These are phyloP conservation scores for Chaetodon auriga DNA, from an alignment of 2,113 vertebrate genomes.

Conservation along the genomic window DNA sequence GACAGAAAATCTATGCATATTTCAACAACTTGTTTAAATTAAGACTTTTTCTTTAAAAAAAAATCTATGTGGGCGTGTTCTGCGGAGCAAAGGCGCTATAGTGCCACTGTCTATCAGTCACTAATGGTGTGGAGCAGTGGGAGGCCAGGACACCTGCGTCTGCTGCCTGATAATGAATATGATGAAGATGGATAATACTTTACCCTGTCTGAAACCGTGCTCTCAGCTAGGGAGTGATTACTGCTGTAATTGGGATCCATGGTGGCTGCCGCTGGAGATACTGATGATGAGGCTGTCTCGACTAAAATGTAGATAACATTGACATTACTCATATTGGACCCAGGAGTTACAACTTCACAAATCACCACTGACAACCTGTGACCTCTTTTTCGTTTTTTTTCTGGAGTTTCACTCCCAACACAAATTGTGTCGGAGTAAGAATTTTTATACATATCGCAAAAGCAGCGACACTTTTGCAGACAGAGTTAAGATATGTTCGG, in stretches of 20 bases:
- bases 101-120: constrained; percentile 70
- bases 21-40: constrained; percentile 32
- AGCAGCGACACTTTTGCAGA: neutral
- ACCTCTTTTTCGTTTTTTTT: constrained; percentile 10
- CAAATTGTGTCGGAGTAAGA: neutral
- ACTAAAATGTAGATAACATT: constrained; percentile 66
- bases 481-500: neutral
- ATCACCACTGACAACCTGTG: constrained; percentile 50
- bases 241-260: constrained; percentile 70
- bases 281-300: constrained; percentile 45
- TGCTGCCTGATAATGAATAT: constrained; percentile 79
- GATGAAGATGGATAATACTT: constrained; percentile 83
- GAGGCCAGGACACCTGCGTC: constrained; percentile 78
- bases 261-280: constrained; percentile 60
- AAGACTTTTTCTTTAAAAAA: constrained; percentile 25
- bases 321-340: constrained; percentile 54
- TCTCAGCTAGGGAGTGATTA: constrained; percentile 77
- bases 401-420: neutral
- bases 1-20: constrained; percentile 4
- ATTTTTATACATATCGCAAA: neutral
- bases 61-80: constrained; percentile 38
- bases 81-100: constrained; percentile 42
- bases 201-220: constrained; percentile 66
- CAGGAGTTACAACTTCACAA: constrained; percentile 38
- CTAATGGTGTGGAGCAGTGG: constrained; percentile 76